Percentiles rank a stretch among this genome's conserved stretches.
phyloP scores from a whole-genome alignment of 2,888 invertebrate species.

The Leptopilina syphax region DNA sequence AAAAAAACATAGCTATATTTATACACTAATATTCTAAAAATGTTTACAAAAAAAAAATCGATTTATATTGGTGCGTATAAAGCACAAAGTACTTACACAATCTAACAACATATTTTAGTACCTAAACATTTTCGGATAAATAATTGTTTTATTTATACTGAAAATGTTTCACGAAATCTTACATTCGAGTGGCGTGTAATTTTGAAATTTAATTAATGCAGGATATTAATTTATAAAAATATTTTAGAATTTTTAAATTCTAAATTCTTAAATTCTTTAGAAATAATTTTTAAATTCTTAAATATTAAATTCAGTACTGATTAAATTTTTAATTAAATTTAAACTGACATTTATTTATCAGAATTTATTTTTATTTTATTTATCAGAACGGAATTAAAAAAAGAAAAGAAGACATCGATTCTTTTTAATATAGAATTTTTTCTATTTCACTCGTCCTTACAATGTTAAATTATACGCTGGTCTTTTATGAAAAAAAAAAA shows the following conservation, averaged over 20 bases:
- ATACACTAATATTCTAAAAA: conserved; percentile 29
- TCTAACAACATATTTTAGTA: not conserved
- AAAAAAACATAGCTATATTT: conserved; percentile 29
- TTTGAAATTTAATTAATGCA: conserved; percentile 3
- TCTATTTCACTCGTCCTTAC: not conserved
- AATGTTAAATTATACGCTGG: not conserved
- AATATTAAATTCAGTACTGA: not conserved
- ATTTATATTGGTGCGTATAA: conserved; percentile 19
- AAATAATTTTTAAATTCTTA: no score
- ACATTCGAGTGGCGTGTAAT: not conserved
- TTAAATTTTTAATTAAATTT: no score
- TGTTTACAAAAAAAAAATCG: conserved; percentile 6
- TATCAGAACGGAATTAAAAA: no score
- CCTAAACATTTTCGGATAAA: not conserved
- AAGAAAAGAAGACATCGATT: no score
- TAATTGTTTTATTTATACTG: no score
- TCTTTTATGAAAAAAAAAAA: not conserved
- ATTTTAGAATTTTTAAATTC: not conserved
- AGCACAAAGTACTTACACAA: conserved; percentile 30
- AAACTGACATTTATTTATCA: no score
- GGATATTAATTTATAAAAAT: not conserved
- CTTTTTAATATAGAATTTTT: not conserved
- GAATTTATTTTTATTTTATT: no score
- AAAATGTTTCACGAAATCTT: not conserved
- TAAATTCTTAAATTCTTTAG: no score